Evolutionary conservation across 2,888 invertebrate genomes (phyloP), one percentile per base, ranked within the genome.

Genomic region (Machimus atricapillus): DNA sequence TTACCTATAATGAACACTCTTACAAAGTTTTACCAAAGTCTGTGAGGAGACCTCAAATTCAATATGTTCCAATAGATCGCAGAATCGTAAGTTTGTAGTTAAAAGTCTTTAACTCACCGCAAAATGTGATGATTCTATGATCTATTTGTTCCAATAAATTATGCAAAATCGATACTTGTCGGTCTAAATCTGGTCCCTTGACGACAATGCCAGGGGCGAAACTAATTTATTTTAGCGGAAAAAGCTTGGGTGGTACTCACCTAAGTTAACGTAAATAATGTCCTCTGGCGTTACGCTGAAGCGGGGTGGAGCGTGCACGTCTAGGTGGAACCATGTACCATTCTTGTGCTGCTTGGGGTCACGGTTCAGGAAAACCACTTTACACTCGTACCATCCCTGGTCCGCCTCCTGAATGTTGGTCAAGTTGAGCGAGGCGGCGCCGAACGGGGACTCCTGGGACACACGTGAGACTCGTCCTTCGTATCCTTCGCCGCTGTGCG

Each of bases 261-360:
- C 95, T 94, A 98, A 95, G 94, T 97, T 98, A 93, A 98, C 98
- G 95, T 98, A 98, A 93, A 98, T 97, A 94, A 98, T 96, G 94
- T 98, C 97, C 93, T 97, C 98, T 91, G 98, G 98, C 92, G 97
- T 98, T 94, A 97, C 96, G 94, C 97, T 97, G 94, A 98, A 98
- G 93, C 97, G 96, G 91, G 98, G 98, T 92, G 98, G 97, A 93
- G 98, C 98, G 94, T 98, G 98, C 92, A 99, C 98, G 94, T 98
- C 98, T 93, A 99, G 95, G 93, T 98, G 98, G 94, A 98, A 98
- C 98, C 98, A 98, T 91, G 98, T 98, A 92, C 98, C 98, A 94
- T 97, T 97, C 93, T 97, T 97, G 94, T 96, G 95, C 93, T 96
- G 96, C 93, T 97, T 97, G 90, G 97, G 97, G 91, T 97, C 96